These are phyloP conservation scores for Hapalemur alaotrensis DNA, from an alignment of 2,797 vertebrate species.

Conservation along the genomic window DNA sequence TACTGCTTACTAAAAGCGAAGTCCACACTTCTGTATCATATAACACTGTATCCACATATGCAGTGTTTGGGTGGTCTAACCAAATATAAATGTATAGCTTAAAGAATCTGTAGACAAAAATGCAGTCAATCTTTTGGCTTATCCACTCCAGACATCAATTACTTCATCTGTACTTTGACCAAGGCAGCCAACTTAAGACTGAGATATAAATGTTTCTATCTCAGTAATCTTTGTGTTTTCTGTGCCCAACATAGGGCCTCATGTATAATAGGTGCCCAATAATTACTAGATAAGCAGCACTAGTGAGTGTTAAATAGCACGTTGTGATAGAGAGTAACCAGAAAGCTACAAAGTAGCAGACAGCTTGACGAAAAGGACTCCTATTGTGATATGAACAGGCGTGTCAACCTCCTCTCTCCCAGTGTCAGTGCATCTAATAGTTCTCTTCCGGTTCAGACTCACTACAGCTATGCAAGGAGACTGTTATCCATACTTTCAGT, in stretches of 20 bases:
- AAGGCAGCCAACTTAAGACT: neutral
- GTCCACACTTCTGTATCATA: neutral
- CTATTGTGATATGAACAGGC: fast-evolving
- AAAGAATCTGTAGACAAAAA: neutral
- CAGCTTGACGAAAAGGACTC: neutral
- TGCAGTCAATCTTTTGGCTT: neutral
- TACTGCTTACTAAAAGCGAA: neutral
- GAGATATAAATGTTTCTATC: neutral
- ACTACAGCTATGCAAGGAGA: neutral
- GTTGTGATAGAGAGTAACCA: neutral
- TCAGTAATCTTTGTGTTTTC: neutral
- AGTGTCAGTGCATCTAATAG: neutral
- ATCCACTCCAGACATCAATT: neutral
- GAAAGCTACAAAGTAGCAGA: neutral
- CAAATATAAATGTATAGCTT: neutral
- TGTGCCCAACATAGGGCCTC: neutral
- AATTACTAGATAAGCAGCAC: neutral
- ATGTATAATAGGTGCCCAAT: neutral
- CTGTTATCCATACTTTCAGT: neutral
- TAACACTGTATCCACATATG: neutral
- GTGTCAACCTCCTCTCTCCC: neutral
- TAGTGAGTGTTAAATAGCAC: neutral
- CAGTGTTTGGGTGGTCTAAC: neutral
- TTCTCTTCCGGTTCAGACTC: neutral
- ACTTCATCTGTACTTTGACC: neutral